phyloP scores from a whole-genome alignment of 2,888 invertebrate genomes.

The Strigamia transsilvanica region DNA sequence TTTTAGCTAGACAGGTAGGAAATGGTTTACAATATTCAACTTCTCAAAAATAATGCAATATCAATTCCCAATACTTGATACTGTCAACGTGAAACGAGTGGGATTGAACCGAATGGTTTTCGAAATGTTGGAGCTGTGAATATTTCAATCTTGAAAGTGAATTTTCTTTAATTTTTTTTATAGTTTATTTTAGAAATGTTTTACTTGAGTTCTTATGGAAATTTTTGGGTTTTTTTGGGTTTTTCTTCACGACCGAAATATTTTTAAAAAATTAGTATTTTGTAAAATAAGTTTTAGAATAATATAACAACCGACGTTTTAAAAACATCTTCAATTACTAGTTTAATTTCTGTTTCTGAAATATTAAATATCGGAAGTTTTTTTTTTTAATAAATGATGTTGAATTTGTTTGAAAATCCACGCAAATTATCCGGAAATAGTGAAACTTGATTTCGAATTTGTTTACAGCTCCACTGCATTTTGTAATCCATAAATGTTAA shows the following conservation, averaged over 20 bases:
- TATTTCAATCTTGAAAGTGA: neutral
- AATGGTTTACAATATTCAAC: constrained; percentile 5
- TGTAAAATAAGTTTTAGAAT: too few relatives aligned
- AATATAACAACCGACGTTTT: too few relatives aligned
- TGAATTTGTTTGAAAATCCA: neutral
- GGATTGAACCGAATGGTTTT: neutral
- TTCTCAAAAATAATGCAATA: constrained; percentile 33
- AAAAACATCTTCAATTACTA: too few relatives aligned
- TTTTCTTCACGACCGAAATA: too few relatives aligned
- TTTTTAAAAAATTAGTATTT: too few relatives aligned
- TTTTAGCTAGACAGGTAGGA: neutral
- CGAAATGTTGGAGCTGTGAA: neutral
- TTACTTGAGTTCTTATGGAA: too few relatives aligned
- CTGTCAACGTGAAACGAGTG: constrained; percentile 14
- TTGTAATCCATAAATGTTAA: too few relatives aligned
- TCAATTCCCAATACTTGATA: constrained; percentile 15
- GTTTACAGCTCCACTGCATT: too few relatives aligned
- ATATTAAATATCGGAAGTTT: too few relatives aligned
- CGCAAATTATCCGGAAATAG: neutral
- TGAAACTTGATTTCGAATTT: neutral
- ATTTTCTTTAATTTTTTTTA: neutral
- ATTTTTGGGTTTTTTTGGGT: too few relatives aligned
- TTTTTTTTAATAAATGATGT: too few relatives aligned
- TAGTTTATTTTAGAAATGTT: neutral
- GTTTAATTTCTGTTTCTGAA: too few relatives aligned